These are phyloP conservation scores for Oryzias melastigma DNA, from an alignment of 2,113 vertebrate species.

Conservation along the genomic window DNA sequence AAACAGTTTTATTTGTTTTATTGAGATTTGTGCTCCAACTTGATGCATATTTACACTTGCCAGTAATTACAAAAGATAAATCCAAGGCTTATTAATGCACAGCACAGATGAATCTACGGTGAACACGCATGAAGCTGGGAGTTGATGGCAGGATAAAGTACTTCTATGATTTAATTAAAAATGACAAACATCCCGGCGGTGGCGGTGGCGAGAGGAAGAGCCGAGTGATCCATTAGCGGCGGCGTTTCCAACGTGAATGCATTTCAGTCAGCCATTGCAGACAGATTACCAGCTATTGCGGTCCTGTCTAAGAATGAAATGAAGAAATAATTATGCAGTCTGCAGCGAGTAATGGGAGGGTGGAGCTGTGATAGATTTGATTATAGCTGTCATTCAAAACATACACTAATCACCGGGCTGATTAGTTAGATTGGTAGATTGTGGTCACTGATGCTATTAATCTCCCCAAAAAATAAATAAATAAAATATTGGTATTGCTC, in stretches of 20 bases:
- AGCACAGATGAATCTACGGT: not conserved
- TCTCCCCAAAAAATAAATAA: conserved; percentile 63
- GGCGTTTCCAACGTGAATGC: conserved; percentile 58
- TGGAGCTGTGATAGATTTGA: conserved; percentile 69
- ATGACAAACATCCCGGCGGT: conserved; percentile 44
- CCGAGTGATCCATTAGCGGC: conserved; percentile 44
- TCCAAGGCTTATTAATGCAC: not conserved
- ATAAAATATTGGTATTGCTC: too few species aligned
- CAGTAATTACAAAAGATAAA: not conserved
- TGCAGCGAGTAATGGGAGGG: conserved; percentile 53
- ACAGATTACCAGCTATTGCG: conserved; percentile 69
- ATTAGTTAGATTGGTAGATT: conserved; percentile 74
- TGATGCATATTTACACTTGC: not conserved
- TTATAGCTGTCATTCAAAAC: conserved; percentile 72
- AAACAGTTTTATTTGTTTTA: conserved; percentile 32
- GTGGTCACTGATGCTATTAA: conserved; percentile 59
- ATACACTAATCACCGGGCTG: conserved; percentile 75
- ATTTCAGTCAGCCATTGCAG: conserved; percentile 57
- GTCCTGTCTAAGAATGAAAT: conserved; percentile 69
- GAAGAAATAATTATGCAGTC: conserved; percentile 75
- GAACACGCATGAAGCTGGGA: conserved; percentile 26
- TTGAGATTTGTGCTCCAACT: not conserved
- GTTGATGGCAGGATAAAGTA: conserved; percentile 33
- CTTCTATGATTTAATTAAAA: conserved; percentile 51
- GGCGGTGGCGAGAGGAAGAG: conserved; percentile 43